Evolutionary conservation across 2,113 vertebrate species (phyloP), one percentile per base, ranked within the genome.

Genomic region (Salminus brasiliensis): DNA sequence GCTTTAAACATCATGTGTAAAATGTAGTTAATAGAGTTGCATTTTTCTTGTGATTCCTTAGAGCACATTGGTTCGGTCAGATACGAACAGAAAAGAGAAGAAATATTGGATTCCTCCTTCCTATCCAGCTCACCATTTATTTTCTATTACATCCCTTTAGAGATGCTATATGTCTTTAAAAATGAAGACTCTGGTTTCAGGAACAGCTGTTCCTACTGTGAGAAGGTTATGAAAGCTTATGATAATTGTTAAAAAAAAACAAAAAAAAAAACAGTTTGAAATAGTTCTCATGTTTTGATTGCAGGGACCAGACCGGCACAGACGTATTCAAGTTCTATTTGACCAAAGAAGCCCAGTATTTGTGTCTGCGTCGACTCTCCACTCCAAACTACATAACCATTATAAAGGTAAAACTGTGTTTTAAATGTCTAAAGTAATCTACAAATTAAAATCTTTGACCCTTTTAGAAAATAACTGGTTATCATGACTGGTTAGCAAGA

Each of bases 301-400:
- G 13, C 76, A 93, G 93, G 84, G 90, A 92, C 55, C 91, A 85
- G 79, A 84, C 85, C 84, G 85, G 81, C 84, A 86, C 87, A 36
- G 88, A 91, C 49, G 87, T 91, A 13, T 84, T 91, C 72, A 89
- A 82, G 79, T 87, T 93, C 78, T 90, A 83, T 71, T 92, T 90
- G 88, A 87, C 89, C 80, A 88, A 86, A 86, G 91, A 92, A 87
- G 86, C 91, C 52, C 90, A 91, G 63, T 91, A 88, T 82, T 70
- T 91, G 83, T 92, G 87, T 62, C 86, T 92, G 0, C 88, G 88
- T 21, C 89, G 90, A 27, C 86, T 92, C 53, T 93, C 92, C 6
- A 88, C 88, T 36, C 88, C 88, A 45, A 90, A 88, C 85, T 89
- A 76, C 83, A 89, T 89, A 0, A 87, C 89, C 13, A 91, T 92